Evolutionary conservation across 2,113 vertebrate species (phyloP).

Genomic region (Pseudonaja textilis): DNA sequence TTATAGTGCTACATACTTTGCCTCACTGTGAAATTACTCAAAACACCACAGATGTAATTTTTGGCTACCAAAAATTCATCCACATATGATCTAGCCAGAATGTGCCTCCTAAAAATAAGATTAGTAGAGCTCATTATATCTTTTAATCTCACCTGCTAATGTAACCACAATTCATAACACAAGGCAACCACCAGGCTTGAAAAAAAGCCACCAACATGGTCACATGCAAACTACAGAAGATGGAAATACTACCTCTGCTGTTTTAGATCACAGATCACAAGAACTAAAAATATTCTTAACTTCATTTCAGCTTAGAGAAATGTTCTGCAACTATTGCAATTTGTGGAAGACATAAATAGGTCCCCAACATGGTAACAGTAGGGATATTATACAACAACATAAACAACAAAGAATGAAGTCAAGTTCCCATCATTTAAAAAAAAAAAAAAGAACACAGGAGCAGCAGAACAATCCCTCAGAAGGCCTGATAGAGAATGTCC

Average conservation of each 20-base stretch:
- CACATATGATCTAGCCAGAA: neutral
- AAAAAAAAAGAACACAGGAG: neutral
- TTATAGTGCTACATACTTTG: neutral
- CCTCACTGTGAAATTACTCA: neutral
- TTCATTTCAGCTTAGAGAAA: neutral
- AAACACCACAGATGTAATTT: neutral
- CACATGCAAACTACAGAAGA: neutral
- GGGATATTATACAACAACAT: neutral
- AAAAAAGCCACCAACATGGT: neutral
- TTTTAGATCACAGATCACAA: neutral
- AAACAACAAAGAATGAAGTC: constrained; percentile 5
- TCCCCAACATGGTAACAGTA: neutral
- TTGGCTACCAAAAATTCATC: neutral
- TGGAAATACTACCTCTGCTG: neutral
- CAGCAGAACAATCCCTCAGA: neutral
- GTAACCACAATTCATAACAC: neutral
- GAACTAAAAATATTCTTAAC: neutral
- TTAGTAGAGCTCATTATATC: neutral
- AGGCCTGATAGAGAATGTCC: neutral
- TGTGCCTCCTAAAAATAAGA: neutral
- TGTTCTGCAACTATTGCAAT: neutral
- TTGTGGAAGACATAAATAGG: neutral
- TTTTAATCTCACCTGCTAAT: neutral
- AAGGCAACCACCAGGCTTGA: neutral
- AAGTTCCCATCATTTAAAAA: neutral